Percentiles rank a stretch among this genome's conserved stretches.
Conservation (phyloP, 2,888 invertebrate genomes). For the Agriotes lineatus region DNA sequence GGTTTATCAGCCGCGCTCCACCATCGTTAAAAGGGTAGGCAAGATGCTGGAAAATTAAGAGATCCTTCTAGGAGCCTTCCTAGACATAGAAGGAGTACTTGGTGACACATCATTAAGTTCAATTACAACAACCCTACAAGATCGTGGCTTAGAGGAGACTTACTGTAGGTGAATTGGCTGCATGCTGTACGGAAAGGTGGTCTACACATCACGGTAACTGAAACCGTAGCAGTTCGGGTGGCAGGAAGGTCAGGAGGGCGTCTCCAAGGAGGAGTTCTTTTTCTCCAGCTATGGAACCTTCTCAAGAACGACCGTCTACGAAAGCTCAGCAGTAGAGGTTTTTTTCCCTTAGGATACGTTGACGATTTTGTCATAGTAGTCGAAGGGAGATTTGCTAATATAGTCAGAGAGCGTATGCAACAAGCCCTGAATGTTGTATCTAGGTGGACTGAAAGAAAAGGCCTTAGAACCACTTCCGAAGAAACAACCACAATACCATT, state of each 20-base stretch:
- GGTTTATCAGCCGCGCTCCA: neutral
- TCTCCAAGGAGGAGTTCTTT: neutral
- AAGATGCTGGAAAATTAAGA: too few relatives aligned
- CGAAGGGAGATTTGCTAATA: too few relatives aligned
- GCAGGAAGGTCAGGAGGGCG: neutral
- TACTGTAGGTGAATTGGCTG: neutral
- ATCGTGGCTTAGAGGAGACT: neutral
- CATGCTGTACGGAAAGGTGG: too few relatives aligned
- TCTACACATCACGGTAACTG: neutral
- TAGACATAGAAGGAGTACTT: too few relatives aligned
- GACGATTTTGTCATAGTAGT: neutral
- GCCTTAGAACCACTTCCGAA: neutral
- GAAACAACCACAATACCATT: too few relatives aligned
- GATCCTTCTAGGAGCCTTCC: too few relatives aligned
- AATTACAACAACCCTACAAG: neutral
- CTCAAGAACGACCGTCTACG: too few relatives aligned
- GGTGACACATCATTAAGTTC: too few relatives aligned
- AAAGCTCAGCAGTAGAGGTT: neutral
- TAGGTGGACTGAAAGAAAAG: too few relatives aligned
- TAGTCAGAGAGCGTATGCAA: too few relatives aligned
- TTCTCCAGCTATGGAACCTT: neutral
- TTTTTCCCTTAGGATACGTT: neutral
- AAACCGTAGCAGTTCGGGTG: neutral
- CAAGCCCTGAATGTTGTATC: too few relatives aligned
- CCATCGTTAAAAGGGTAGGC: neutral